phyloP scores from a whole-genome alignment of 2,113 vertebrate genomes.

The Clarias macrocephalus region DNA sequence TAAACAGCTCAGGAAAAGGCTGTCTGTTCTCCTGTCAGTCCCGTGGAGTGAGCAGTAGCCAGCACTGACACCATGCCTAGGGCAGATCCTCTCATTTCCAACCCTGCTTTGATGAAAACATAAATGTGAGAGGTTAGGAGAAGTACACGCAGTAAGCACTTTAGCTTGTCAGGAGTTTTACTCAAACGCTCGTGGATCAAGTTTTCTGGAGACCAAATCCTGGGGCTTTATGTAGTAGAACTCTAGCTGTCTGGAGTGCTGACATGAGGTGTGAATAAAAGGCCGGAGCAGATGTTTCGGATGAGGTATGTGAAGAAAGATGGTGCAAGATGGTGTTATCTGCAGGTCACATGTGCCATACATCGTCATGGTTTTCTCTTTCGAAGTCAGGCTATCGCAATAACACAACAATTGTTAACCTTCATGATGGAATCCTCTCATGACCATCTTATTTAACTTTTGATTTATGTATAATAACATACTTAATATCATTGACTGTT shows the following conservation, averaged over 20 bases:
- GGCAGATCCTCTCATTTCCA: constrained; percentile 15
- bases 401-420: neutral
- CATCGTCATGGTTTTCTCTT: neutral
- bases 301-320: too few species aligned
- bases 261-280: constrained; percentile 17
- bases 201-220: neutral
- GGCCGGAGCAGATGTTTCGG: neutral
- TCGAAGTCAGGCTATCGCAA: neutral
- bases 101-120: constrained; percentile 12
- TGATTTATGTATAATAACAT: too few species aligned
- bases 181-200: neutral
- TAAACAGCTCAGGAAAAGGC: constrained; percentile 34
- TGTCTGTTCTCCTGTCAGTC: constrained; percentile 35
- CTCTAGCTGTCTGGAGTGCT: constrained; percentile 26
- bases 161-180: neutral
- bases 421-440: neutral
- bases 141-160: neutral
- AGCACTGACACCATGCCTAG: neutral
- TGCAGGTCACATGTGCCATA: constrained; percentile 1
- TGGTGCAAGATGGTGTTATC: constrained; percentile 4
- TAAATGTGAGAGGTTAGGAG: neutral
- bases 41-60: neutral
- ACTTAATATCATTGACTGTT: too few species aligned
- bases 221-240: constrained; percentile 12
- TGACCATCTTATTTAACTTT: neutral